Evolutionary conservation across 2,888 invertebrate genomes (phyloP), one percentile per base, ranked within the genome.

Genomic region (Carpatolechia fugitivella): DNA sequence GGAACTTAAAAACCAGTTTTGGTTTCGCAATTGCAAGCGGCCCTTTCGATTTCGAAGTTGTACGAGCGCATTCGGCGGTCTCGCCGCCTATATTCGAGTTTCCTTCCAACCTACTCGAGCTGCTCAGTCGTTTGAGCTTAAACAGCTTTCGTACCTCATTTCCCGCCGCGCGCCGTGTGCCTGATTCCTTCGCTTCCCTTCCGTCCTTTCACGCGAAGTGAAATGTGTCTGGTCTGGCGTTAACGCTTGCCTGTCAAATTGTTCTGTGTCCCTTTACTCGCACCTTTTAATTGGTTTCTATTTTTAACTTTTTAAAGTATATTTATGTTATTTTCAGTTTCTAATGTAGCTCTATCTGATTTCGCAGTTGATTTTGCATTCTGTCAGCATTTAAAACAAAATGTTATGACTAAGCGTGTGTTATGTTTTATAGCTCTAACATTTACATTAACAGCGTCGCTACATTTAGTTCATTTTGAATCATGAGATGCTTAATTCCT

Each of bases 71-170:
- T 38, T 38, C 13, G 14, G 38, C 16, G 5, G 38, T 10, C 11
- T 3, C 33, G 33, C 18, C n/a, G 20, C 11, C 20, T 40, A 1
- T 24, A 24, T 24, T 8, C 33, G 8, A 14, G n/a, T 47, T 29
- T 14, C 14, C 10, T 29, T 14, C 14, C 10, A 13, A 33, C 31
- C 18, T 11, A 24, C 7, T 18, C 14, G 13, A 24, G 6, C 24
- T 6, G 24, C 24, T 24, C 6, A 16, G n/a, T n/a, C 20, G 6
- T 11, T 13, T 30, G 7, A 33, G 16, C 11, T 16, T 10, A 6
- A n/a, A 29, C 38, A 24, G 44, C 52, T 52, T 52, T 44, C 52
- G 7, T 24, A n/a, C 11, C 36, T 44, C n/a, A 30, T 44, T 52
- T 44, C 52, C 44, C 41, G 52, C 38, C 3, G 13, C 7, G 38